Evolutionary conservation across 2,113 vertebrate genomes (phyloP), one percentile per base, ranked within the genome.

Genomic region (Anguilla japonica): DNA sequence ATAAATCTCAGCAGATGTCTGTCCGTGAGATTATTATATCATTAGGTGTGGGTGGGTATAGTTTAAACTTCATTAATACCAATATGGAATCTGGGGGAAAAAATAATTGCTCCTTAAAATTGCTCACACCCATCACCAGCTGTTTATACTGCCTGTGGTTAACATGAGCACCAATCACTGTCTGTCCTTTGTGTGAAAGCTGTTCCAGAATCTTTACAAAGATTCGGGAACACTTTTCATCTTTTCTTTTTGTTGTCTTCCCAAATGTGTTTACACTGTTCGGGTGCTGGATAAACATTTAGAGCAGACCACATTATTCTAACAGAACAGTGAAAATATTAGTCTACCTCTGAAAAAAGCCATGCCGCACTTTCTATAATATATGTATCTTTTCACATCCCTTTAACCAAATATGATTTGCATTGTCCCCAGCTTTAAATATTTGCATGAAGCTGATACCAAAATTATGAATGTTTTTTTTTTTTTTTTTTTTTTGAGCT

Each of bases 331-430:
- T 88, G 83, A 75, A 67, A 82, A 63, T 22, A 75, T 15, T 80
- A 41, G 79, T 80, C 40, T 89, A 83, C 81, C 82, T 86, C 85
- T 79, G 80, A 81, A 56, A 63, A 75, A 79, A 78, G 81, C 84
- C 57, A 67, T 41, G 57, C 83, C 79, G 1, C 20, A 80, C 26
- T 71, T 87, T 50, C 39, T 86, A 88, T 88, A 60, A 79, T 60
- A 88, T 20, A 79, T 57, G 34, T 34, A 34, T 34, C 34, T 83
- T 83, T 41, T 56, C 82, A 75, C 41, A 39, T 89, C 79, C 79
- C 88, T 90, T 87, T 90, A 90, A 92, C 93, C 87, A 92, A 93
- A 93, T 93, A 89, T 94, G 92, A 91, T 92, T 92, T 91, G 87
- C 88, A 87, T 91, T 91, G 87, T 88, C 91, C 93, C 89, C 89